These are phyloP conservation scores for Drosophila subsilvestris DNA, from an alignment of 2,888 invertebrate genomes.

Conservation along the genomic window DNA sequence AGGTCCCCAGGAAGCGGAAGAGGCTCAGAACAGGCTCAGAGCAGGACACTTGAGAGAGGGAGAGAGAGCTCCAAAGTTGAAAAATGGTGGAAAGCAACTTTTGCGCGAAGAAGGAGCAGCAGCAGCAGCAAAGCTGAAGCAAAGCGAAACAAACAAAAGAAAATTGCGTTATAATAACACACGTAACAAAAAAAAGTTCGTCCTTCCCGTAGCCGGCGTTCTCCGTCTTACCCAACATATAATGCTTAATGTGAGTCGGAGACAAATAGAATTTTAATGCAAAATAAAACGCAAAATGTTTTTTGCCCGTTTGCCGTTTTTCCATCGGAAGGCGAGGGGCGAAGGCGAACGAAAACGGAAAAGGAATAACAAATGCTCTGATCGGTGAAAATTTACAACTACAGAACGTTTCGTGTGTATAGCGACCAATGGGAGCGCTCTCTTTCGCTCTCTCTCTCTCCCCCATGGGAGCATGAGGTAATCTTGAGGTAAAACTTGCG, in stretches of 20 bases:
- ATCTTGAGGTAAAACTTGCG: neutral
- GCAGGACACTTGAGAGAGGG: constrained; percentile 55
- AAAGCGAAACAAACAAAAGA: constrained; percentile 35
- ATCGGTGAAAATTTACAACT: constrained; percentile 4
- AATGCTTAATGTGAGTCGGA: constrained; percentile 45
- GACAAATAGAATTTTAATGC: constrained; percentile 74
- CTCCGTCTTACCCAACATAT: neutral
- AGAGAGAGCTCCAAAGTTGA: constrained; percentile 1
- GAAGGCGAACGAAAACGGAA: constrained; percentile 36
- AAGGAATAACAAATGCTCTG: constrained; percentile 16
- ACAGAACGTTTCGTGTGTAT: neutral
- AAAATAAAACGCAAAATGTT: constrained; percentile 47
- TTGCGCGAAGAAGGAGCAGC: neutral
- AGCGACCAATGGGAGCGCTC: neutral
- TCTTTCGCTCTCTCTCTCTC: neutral
- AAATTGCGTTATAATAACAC: constrained; percentile 78
- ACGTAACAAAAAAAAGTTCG: constrained; percentile 56
- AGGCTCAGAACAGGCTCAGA: neutral
- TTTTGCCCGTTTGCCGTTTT: constrained; percentile 30
- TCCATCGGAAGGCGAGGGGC: neutral
- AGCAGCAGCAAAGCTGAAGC: constrained; percentile 7
- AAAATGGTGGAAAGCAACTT: neutral
- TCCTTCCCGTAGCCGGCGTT: constrained; percentile 2
- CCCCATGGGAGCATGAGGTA: neutral
- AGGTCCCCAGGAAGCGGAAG: neutral